Evolutionary conservation across 2,797 vertebrate genomes (phyloP).

Genomic region (Thunnus albacares): DNA sequence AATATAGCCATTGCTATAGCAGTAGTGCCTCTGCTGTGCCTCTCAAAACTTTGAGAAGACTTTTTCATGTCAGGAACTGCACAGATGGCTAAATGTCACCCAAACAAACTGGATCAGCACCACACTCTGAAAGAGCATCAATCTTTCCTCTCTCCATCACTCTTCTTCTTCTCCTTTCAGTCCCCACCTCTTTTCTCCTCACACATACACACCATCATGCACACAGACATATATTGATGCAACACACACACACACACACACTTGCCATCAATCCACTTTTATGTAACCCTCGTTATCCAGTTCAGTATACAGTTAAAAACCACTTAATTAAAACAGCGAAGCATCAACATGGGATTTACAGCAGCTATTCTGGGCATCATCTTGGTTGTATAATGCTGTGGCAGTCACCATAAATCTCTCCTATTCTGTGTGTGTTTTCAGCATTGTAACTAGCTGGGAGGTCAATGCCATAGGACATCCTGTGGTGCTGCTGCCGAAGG

Average conservation of each 20-base stretch:
- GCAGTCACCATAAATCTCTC: constrained; percentile 60
- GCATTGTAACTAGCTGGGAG: constrained; percentile 90
- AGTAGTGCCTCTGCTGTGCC: background rate
- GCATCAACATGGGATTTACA: constrained; percentile 26
- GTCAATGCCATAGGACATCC: constrained; percentile 91
- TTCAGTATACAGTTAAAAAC: constrained; percentile 59
- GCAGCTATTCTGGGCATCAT: constrained; percentile 46
- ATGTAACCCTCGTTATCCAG: constrained; percentile 33
- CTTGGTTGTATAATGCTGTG: constrained; percentile 45
- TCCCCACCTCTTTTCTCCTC: constrained; percentile 9
- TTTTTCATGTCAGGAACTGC: constrained; percentile 55
- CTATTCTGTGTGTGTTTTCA: constrained; percentile 73
- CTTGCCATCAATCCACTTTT: constrained; percentile 43
- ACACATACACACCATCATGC: constrained; percentile 2
- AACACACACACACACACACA: background rate
- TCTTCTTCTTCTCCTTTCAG: constrained; percentile 43
- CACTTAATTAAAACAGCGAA: constrained; percentile 64
- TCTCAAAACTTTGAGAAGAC: constrained; percentile 45
- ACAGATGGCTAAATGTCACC: constrained; percentile 83
- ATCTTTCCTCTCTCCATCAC: constrained; percentile 61
- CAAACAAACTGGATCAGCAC: constrained; percentile 76
- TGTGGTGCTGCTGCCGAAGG: constrained; percentile 89
- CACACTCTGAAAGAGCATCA: constrained; percentile 72
- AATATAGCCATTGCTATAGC: background rate
- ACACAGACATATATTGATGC: constrained; percentile 4